Evolutionary conservation across 1,140 invertebrate genomes (phyloP), one percentile per base, ranked within the genome.

Genomic region (Caerostris darwini): DNA sequence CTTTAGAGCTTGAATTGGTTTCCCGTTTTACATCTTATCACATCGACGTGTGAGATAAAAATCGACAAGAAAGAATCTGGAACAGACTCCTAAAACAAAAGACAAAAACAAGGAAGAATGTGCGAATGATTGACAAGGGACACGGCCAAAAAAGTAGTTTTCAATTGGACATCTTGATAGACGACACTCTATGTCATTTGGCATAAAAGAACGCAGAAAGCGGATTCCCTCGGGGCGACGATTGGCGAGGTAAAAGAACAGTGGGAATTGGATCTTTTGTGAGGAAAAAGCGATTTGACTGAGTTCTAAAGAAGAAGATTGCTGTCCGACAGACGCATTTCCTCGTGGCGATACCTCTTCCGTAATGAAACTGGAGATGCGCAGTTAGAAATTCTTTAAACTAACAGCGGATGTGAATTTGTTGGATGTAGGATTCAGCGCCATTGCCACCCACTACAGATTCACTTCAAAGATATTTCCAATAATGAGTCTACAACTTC

Each of bases 21-120:
- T 67, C 90, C 90, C 90, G 90, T 85, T 92, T 91, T 92, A 92
- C 71, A 92, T 92, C 90, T 92, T 92, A 92, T 92, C 90, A 92
- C 77, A 81, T 81, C 64, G 34, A 54, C 53, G 64, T 53, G 8
- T n/a, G 56, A 81, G 19, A 81, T 67, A 77, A 90, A 81, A 90
- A 59, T 34, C 56, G 50, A 81, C 57, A 59, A 69, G 89, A 50
- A 56, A 19, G 17, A 54, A 53, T 69, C 10, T 61, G 53, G 50
- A 89, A 50, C 64, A 61, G 59, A 81, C 77, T 34, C 53, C 64
- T 54, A 61, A 91, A 91, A 91, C 69, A 91, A 82, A 82, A 92
- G 90, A 85, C 34, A 54, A 83, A 85, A 85, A 64, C 34, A 61
- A 54, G 14, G 69, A 90, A 56, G 81, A 92, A 85, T 85, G 90